phyloP scores from a whole-genome alignment of 1,140 invertebrate genomes.

The Venturia canescens region DNA sequence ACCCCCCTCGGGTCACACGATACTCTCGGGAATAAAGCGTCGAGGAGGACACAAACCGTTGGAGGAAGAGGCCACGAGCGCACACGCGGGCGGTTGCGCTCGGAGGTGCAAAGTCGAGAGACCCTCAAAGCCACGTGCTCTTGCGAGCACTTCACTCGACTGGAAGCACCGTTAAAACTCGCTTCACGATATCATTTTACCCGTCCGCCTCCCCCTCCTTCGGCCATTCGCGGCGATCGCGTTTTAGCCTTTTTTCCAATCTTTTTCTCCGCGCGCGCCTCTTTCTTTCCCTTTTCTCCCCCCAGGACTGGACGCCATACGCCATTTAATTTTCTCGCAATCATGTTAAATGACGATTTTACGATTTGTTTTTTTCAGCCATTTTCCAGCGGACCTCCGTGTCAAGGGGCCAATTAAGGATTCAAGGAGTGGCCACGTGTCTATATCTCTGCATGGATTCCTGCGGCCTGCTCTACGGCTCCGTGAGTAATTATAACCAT shows the following conservation, averaged over 20 bases:
- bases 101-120: not conserved
- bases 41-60: not conserved
- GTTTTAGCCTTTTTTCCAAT: not conserved
- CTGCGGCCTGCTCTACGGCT: constrained; percentile 88
- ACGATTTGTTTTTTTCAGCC: constrained; percentile 82
- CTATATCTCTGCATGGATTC: constrained; percentile 91
- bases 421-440: constrained; percentile 89
- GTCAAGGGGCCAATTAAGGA: constrained; percentile 86
- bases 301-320: too few species aligned
- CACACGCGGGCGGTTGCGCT: not conserved
- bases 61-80: too few species aligned
- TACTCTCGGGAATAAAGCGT: constrained; percentile 2
- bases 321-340: not conserved
- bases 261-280: too few species aligned
- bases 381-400: constrained; percentile 88
- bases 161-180: constrained; percentile 42
- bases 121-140: not conserved
- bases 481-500: constrained; percentile 82
- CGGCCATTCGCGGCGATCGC: not conserved
- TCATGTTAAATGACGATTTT: not conserved
- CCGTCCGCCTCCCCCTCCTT: too few species aligned
- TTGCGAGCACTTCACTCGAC: constrained; percentile 15
- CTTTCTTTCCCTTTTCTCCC: not conserved
- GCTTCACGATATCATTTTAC: constrained; percentile 39
- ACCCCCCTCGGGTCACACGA: not conserved